Conservation (phyloP, 64 coral and sea anemone species). For the Astreopora myriophthalma region DNA sequence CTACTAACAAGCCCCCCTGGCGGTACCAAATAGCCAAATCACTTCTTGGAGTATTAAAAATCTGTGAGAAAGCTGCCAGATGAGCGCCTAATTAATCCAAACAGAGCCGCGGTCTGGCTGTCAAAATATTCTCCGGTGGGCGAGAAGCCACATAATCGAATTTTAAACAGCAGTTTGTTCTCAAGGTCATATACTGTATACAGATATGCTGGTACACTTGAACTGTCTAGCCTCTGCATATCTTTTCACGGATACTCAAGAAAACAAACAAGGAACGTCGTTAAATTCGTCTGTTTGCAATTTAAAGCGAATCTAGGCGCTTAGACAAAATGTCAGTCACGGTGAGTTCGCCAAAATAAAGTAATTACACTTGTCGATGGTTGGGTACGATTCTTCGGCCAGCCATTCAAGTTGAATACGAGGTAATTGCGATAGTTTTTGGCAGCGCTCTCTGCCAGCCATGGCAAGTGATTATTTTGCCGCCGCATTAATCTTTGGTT, state of each 20-base stretch:
- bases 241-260: not conserved
- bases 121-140: constrained; percentile 7
- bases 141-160: not conserved
- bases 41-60: not conserved
- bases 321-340: not conserved
- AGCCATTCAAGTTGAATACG: not conserved
- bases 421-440: constrained; percentile 5
- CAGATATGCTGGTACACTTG: not conserved
- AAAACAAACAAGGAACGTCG: not conserved
- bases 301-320: not conserved
- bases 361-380: not conserved
- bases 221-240: not conserved
- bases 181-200: not conserved
- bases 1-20: constrained; percentile 4
- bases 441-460: not conserved
- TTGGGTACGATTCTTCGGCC: not conserved
- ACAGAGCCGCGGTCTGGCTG: not conserved
- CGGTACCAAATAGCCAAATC: not conserved
- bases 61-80: constrained; percentile 13
- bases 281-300: not conserved
- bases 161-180: not conserved
- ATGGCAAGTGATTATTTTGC: not conserved
- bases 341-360: not conserved
- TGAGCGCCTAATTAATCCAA: constrained; percentile 29
- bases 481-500: constrained; percentile 10